Conservation (phyloP, 2,113 vertebrate species). For the Sylvia atricapilla region DNA sequence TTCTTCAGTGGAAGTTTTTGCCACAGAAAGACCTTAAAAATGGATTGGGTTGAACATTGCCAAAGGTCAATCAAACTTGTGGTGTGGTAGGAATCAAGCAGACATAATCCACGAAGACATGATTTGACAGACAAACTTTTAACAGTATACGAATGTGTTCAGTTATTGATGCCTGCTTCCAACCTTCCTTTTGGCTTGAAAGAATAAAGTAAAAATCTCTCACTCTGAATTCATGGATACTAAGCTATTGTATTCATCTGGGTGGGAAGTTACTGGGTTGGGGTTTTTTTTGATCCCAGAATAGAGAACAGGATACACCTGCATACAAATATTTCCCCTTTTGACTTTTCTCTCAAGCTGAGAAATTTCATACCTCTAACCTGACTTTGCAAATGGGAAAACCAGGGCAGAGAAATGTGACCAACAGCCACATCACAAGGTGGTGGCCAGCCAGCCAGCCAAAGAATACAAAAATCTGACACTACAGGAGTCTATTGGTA, state of each 20-base stretch:
- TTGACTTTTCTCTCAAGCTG: not conserved
- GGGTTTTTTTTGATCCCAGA: not conserved
- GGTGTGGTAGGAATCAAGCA: not conserved
- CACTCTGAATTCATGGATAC: not conserved
- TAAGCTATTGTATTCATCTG: not conserved
- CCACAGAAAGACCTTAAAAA: not conserved
- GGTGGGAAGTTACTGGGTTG: not conserved
- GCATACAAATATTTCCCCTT: not conserved
- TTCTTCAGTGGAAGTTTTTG: not conserved
- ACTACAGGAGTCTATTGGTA: not conserved
- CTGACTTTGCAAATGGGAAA: not conserved
- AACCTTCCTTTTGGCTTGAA: not conserved
- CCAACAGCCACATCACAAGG: rapidly evolving
- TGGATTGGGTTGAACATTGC: not conserved
- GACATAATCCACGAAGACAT: not conserved
- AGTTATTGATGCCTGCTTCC: not conserved
- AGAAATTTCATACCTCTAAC: not conserved
- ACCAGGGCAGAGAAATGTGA: not conserved
- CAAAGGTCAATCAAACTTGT: not conserved
- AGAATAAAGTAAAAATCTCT: not conserved
- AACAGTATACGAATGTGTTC: not conserved
- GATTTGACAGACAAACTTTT: not conserved
- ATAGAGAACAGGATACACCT: not conserved
- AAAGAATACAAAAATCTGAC: not conserved
- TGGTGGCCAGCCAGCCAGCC: not conserved